Evolutionary conservation across 1,140 invertebrate genomes (phyloP).

Genomic region (Daktulosphaira vitifoliae): DNA sequence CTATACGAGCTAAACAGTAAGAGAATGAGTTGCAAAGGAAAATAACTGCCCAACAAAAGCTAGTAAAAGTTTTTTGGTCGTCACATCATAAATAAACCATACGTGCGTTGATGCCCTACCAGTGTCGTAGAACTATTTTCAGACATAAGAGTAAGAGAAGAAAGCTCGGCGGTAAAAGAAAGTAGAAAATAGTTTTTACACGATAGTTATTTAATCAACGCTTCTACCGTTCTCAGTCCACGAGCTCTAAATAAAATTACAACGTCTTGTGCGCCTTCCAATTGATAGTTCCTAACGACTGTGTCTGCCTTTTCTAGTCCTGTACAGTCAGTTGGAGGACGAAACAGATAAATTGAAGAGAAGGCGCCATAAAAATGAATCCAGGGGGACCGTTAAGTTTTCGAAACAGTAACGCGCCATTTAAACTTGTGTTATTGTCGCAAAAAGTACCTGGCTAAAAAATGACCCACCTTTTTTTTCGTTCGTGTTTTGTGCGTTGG

Average conservation of each 20-base stretch:
- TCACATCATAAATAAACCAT: not conserved
- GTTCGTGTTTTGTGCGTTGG: not conserved
- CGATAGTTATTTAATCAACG: slow-evolving; percentile 26
- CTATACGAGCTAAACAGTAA: not conserved
- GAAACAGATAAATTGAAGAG: too few relatives aligned
- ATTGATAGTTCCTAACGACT: not conserved
- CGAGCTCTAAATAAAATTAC: slow-evolving; percentile 29
- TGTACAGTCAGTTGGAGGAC: not conserved
- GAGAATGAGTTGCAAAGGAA: not conserved
- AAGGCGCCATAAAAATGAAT: slow-evolving; percentile 19
- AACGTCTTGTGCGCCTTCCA: not conserved
- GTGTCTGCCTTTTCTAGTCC: not conserved
- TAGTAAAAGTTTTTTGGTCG: not conserved
- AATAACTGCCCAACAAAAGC: not conserved
- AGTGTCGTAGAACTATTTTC: too few relatives aligned
- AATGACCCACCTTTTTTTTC: slow-evolving; percentile 1
- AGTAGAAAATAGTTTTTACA: slow-evolving; percentile 20
- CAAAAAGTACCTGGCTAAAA: slow-evolving; percentile 3
- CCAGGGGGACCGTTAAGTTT: slow-evolving; percentile 17
- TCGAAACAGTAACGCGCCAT: slow-evolving; percentile 13
- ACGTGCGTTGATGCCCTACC: not conserved
- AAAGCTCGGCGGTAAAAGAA: not conserved
- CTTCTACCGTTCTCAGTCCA: not conserved
- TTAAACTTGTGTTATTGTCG: slow-evolving; percentile 28
- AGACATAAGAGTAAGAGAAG: too few relatives aligned